These are phyloP conservation scores for Scophthalmus maximus DNA, from an alignment of 2,113 vertebrate species.

Conservation along the genomic window DNA sequence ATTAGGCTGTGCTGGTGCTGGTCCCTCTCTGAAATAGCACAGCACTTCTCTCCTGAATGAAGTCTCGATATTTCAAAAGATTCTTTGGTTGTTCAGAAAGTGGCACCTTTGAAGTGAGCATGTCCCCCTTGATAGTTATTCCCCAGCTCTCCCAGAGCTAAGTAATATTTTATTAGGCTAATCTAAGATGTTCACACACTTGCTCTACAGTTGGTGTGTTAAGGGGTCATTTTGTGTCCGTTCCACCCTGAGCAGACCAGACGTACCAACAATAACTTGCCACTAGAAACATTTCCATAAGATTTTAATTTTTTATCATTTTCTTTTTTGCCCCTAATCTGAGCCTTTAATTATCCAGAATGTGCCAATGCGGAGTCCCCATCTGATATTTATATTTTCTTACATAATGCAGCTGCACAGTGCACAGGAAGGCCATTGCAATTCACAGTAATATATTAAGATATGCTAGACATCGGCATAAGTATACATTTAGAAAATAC, in stretches of 20 bases:
- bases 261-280: constrained; percentile 14
- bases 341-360: neutral
- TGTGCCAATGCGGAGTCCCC: neutral
- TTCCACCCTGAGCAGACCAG: constrained; percentile 39
- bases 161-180: constrained; percentile 67
- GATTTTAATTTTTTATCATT: neutral
- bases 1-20: constrained; percentile 58
- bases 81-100: constrained; percentile 65
- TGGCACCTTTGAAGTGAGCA: constrained; percentile 74
- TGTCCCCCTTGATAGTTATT: constrained; percentile 69
- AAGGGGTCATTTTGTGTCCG: constrained; percentile 63
- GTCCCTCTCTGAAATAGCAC: constrained; percentile 59
- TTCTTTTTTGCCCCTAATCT: constrained; percentile 1
- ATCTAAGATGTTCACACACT: constrained; percentile 68
- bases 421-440: neutral
- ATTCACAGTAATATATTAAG: constrained; percentile 14
- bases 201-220: constrained; percentile 39
- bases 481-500: constrained; percentile 21
- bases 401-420: constrained; percentile 17
- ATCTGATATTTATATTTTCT: constrained; percentile 9
- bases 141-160: constrained; percentile 44
- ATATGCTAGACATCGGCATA: constrained; percentile 21
- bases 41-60: constrained; percentile 68
- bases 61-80: constrained; percentile 67
- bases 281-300: constrained; percentile 7